These are phyloP conservation scores for Streblospio benedicti DNA, from an alignment of 1,140 invertebrate genomes.

Conservation along the genomic window DNA sequence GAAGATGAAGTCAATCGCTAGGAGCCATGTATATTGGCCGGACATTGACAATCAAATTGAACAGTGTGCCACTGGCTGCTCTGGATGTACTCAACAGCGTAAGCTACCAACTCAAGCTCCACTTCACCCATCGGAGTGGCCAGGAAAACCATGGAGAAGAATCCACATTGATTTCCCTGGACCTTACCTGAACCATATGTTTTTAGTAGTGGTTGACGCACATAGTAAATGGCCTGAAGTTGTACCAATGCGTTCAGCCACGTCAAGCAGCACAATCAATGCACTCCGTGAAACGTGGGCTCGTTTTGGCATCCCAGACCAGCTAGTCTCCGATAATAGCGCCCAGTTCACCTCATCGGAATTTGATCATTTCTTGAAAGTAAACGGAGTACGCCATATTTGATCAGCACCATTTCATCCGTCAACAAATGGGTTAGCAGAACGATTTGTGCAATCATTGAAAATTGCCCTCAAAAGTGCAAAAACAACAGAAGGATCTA, in stretches of 20 bases:
- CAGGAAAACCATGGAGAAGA: conserved; percentile 31
- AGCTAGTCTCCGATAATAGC: conserved; percentile 46
- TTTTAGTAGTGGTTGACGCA: conserved; percentile 48
- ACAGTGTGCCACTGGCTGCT: too few species aligned
- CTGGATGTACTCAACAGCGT: too few species aligned
- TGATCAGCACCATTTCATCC: neutral
- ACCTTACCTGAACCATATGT: conserved; percentile 36
- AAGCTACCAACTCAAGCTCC: conserved; percentile 20
- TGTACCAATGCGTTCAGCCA: conserved; percentile 1
- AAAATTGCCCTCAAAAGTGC: too few species aligned
- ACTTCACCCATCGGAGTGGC: conserved; percentile 37
- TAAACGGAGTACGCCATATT: neutral
- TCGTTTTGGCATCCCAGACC: conserved; percentile 40
- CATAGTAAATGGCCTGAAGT: conserved; percentile 42
- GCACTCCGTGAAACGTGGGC: conserved; percentile 26
- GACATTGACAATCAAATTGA: conserved; percentile 3
- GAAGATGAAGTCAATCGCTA: conserved; percentile 3
- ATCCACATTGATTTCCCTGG: conserved; percentile 41
- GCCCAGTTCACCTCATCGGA: conserved; percentile 42
- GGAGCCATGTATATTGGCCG: conserved; percentile 2
- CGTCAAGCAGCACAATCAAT: neutral
- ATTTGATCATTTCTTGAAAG: conserved; percentile 39
- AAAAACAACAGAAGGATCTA: too few species aligned
- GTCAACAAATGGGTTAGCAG: neutral
- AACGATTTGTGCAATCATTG: too few species aligned